Conservation (phyloP, 2,888 invertebrate genomes). For the Heliconius erato region DNA sequence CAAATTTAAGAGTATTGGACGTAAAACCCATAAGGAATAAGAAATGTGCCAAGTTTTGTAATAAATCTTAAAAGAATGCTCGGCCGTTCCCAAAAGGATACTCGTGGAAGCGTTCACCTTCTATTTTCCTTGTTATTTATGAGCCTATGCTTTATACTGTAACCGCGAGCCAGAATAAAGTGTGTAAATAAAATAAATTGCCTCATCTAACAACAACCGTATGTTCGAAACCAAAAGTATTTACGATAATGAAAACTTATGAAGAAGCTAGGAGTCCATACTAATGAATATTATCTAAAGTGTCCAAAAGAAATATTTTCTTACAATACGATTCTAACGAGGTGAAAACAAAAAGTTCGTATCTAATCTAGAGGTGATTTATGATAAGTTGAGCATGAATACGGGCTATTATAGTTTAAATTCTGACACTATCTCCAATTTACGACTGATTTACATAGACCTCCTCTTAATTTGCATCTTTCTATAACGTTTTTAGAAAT, state of each 20-base stretch:
- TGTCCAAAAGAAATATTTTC: slow-evolving; percentile 50
- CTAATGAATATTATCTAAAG: slow-evolving; percentile 60
- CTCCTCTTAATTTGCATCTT: slow-evolving; percentile 79
- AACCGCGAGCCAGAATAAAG: slow-evolving; percentile 83
- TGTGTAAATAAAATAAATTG: slow-evolving; percentile 84
- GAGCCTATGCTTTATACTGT: slow-evolving; percentile 83
- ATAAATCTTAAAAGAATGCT: slow-evolving; percentile 86
- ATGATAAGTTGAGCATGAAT: slow-evolving; percentile 66
- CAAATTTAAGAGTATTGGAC: slow-evolving; percentile 66
- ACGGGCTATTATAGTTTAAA: slow-evolving; percentile 70
- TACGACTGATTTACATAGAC: slow-evolving; percentile 82
- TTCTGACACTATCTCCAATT: slow-evolving; percentile 72
- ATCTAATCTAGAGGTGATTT: slow-evolving; percentile 78
- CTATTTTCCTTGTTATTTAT: slow-evolving; percentile 85
- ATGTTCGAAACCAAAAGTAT: slow-evolving; percentile 68
- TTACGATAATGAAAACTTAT: slow-evolving; percentile 75
- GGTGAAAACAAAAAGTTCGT: slow-evolving; percentile 68
- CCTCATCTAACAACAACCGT: slow-evolving; percentile 70
- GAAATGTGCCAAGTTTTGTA: slow-evolving; percentile 84
- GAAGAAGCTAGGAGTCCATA: slow-evolving; percentile 65
- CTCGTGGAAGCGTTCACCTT: slow-evolving; percentile 84
- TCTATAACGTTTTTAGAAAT: slow-evolving; percentile 81
- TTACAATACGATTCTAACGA: slow-evolving; percentile 48
- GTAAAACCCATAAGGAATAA: slow-evolving; percentile 83
- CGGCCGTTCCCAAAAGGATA: slow-evolving; percentile 85